Percentiles rank a stretch among this genome's conserved stretches.
Conservation (phyloP, 2,888 invertebrate genomes). For the Scaptomyza flava region DNA sequence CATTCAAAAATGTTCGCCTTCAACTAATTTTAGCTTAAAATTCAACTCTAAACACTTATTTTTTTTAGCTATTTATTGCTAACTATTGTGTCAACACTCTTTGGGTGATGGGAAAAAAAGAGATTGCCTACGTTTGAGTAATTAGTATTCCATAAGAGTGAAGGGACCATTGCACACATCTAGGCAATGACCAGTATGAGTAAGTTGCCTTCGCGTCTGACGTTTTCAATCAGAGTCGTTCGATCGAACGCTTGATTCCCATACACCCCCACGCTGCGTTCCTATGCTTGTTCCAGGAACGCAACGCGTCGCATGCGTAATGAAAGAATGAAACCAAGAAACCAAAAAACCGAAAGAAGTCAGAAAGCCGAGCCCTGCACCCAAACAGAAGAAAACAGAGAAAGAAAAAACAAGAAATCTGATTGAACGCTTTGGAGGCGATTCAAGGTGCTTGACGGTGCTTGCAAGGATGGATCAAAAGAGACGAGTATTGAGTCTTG, state of each 20-base stretch:
- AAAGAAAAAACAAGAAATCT: conserved; percentile 20
- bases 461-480: conserved; percentile 7
- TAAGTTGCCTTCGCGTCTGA: conserved; percentile 10
- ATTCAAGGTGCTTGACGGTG: neutral
- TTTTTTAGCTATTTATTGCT: neutral
- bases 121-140: conserved; percentile 38
- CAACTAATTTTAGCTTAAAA: no score
- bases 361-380: conserved; percentile 5
- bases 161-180: conserved; percentile 77
- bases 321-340: conserved; percentile 39
- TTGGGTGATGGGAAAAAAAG: no score
- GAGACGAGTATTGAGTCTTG: neutral
- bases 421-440: conserved; percentile 37
- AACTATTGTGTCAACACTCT: neutral
- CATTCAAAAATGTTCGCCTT: no score
- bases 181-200: conserved; percentile 30
- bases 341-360: neutral
- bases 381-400: conserved; percentile 10
- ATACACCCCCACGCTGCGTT: neutral
- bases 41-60: no score
- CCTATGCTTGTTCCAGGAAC: conserved; percentile 4
- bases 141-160: conserved; percentile 83
- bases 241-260: conserved; percentile 35
- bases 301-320: conserved; percentile 69
- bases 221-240: conserved; percentile 10